Base-by-base conservation (phyloP, 2,888 invertebrate species). In the Tetanocera ferruginea region DNA sequence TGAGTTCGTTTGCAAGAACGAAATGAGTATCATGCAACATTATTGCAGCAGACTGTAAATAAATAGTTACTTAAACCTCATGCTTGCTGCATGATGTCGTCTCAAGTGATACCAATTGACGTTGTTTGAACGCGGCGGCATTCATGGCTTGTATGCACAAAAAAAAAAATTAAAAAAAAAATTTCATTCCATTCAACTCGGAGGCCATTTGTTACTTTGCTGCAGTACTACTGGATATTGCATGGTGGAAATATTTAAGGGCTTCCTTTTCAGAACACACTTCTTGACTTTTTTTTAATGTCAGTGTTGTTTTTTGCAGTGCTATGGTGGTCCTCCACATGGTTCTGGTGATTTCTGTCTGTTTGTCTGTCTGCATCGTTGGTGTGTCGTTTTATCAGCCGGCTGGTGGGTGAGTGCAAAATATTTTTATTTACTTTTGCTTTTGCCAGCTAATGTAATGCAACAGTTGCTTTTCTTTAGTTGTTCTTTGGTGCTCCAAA, bases 51-150 rank as follows among this genome's bases (percentile, higher is more conserved):
- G 37, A 28, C n/a, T 28, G 31, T 31, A 70, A 51, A 34, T 5
- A 60, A 60, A 73, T 23, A 69, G 70, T 70, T 70, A 70, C 52
- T 62, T 37, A 43, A 62, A 73, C 60, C n/a, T 60, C 43, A 49
- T 73, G 6, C n/a, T 3, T 49, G 37, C 34, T n/a, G 62, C 28
- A 62, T 49, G 28, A 49, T 62, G 62, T 28, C 43, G 9, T 55
- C 28, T 34, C 31, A 72, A 72, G 57, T 72, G 23, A 72, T 72
- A 60, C 25, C 57, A 72, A 72, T 57, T 72, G 57, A 25, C 43
- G 37, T 70, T 31, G 52, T 51, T 49, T 70, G 52, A 28, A n/a
- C 70, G 31, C 49, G 28, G 31, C 49, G 28, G 25, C 51, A 52
- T 51, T 14, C 52, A 52, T 51, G 52, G 52, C 14, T 25, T 51